A percentile compares a stretch with the other conserved stretches of the same genome.
phyloP scores from a whole-genome alignment of 2,113 vertebrate genomes.

The Clupea harengus region DNA sequence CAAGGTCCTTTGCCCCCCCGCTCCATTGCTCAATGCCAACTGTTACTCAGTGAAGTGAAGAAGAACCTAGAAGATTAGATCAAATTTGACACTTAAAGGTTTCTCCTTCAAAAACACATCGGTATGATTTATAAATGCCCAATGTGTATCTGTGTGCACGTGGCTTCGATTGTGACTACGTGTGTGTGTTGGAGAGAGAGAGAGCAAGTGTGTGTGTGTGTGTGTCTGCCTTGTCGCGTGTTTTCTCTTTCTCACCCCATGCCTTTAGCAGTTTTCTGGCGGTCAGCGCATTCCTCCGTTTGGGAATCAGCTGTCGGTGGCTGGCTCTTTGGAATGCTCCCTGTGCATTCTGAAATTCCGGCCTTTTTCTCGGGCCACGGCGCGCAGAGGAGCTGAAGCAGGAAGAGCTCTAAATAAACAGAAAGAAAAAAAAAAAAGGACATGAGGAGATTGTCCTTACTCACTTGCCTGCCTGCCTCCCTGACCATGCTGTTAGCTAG shows the following conservation, averaged over 20 bases:
- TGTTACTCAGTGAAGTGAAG: background rate
- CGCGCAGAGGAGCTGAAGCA: background rate
- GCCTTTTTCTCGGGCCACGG: background rate
- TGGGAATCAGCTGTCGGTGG: slow-evolving; percentile 16
- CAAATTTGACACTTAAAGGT: background rate
- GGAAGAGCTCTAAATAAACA: slow-evolving; percentile 1
- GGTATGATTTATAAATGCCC: background rate
- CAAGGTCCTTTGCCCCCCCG: background rate
- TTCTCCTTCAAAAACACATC: background rate
- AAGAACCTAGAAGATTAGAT: background rate
- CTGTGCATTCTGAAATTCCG: background rate
- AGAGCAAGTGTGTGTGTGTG: background rate
- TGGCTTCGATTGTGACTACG: background rate
- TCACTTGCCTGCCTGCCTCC: background rate
- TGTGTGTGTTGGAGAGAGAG: no score
- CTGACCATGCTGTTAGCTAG: background rate
- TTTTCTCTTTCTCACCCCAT: background rate
- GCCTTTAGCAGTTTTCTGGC: background rate
- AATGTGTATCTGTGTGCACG: background rate
- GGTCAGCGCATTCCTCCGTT: slow-evolving; percentile 15
- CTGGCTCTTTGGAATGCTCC: slow-evolving; percentile 8
- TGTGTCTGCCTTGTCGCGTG: background rate
- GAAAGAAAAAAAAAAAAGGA: background rate
- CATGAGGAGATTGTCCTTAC: background rate
- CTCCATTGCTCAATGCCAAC: background rate